Percentiles rank a stretch among this genome's conserved stretches.
Conservation (phyloP, 2,888 invertebrate species). For the Timandra comae region DNA sequence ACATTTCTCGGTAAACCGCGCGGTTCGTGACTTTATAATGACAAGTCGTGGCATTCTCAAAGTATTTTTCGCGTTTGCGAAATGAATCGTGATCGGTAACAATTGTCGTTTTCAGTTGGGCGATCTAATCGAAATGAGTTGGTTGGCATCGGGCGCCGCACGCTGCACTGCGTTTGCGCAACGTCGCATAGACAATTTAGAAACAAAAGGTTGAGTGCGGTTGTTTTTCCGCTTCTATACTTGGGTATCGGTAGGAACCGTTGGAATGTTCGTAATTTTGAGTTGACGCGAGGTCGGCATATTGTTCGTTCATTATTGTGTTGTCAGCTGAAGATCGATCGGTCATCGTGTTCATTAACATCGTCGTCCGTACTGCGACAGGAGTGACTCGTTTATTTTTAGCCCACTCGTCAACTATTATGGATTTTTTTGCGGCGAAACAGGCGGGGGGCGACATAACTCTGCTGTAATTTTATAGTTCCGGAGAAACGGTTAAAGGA, state of each 20-base stretch:
- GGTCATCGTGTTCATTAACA: constrained; percentile 49
- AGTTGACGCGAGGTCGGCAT: constrained; percentile 4
- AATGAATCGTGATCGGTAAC: constrained; percentile 71
- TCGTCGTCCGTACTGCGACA: constrained; percentile 19
- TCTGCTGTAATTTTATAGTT: constrained; percentile 59
- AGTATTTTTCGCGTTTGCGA: constrained; percentile 73
- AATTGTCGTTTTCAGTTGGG: constrained; percentile 45
- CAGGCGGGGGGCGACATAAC: constrained; percentile 35
- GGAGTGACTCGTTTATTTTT: constrained; percentile 41
- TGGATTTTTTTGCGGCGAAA: constrained; percentile 41
- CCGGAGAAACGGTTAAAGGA: constrained; percentile 58
- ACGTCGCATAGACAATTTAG: constrained; percentile 20
- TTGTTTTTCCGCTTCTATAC: not conserved
- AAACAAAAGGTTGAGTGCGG: constrained; percentile 11
- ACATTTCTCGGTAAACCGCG: constrained; percentile 46
- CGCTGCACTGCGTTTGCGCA: constrained; percentile 37
- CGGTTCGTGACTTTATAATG: constrained; percentile 67
- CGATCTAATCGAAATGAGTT: constrained; percentile 56
- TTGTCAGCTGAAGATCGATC: constrained; percentile 35
- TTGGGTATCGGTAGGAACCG: constrained; percentile 2
- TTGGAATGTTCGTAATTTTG: constrained; percentile 4
- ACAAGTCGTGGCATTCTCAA: constrained; percentile 73
- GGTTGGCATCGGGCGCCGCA: constrained; percentile 40
- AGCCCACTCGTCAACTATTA: constrained; percentile 38
- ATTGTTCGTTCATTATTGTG: constrained; percentile 31